Evolutionary conservation across 1,140 invertebrate species (phyloP).

Genomic region (Oryctes rhinoceros): DNA sequence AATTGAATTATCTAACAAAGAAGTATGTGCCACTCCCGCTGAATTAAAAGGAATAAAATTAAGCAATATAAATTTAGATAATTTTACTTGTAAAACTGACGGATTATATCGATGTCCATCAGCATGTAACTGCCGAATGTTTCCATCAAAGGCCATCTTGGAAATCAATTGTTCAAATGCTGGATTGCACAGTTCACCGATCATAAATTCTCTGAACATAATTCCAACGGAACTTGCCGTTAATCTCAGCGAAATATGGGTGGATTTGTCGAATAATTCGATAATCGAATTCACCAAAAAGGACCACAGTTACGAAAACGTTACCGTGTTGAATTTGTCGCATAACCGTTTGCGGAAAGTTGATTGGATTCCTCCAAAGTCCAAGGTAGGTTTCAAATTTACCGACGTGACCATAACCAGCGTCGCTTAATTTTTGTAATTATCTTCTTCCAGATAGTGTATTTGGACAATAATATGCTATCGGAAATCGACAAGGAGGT

Average conservation of each 20-base stretch:
- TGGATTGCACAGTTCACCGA: background rate
- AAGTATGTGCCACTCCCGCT: slow-evolving; percentile 43
- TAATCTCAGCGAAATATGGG: background rate
- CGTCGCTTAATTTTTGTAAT: background rate
- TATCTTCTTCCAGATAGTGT: background rate
- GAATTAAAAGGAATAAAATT: slow-evolving; percentile 24
- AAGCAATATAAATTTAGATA: slow-evolving; percentile 41
- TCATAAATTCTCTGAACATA: background rate
- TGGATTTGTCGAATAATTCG: slow-evolving; percentile 43
- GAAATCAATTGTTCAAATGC: slow-evolving; percentile 48
- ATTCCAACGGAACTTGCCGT: background rate
- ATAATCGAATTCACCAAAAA: slow-evolving; percentile 7
- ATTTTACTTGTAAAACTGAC: slow-evolving; percentile 43
- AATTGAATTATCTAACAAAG: slow-evolving; percentile 42
- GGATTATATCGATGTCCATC: slow-evolving; percentile 43
- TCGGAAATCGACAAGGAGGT: slow-evolving; percentile 45
- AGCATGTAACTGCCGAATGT: slow-evolving; percentile 44
- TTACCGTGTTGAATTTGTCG: slow-evolving; percentile 49
- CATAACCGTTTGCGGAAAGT: slow-evolving; percentile 47
- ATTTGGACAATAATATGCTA: slow-evolving; percentile 51
- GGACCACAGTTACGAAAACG: slow-evolving; percentile 45
- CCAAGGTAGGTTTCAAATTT: slow-evolving; percentile 46
- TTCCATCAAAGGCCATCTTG: slow-evolving; percentile 41
- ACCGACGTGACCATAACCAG: background rate
- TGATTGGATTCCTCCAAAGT: slow-evolving; percentile 47